Conservation (phyloP, 2,113 vertebrate species). For the Alligator sinensis region DNA sequence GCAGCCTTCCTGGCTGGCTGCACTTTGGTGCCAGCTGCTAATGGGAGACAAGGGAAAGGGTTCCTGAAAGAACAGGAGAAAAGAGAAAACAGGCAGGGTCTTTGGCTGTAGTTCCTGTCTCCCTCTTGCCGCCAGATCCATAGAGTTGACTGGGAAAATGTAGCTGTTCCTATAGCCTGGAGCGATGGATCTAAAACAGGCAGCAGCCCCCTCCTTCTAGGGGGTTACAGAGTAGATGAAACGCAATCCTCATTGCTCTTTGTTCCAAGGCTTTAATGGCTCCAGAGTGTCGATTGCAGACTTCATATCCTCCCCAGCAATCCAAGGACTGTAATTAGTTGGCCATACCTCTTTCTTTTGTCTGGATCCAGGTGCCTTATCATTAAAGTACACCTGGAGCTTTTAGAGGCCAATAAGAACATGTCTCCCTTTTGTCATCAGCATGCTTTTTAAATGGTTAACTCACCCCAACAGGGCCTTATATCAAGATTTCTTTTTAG, state of each 20-base stretch:
- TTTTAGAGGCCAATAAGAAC: not conserved
- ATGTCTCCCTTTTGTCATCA: not conserved
- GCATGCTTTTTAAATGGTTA: not conserved
- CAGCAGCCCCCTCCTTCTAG: not conserved
- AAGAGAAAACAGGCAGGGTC: not conserved
- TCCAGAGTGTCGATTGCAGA: not conserved
- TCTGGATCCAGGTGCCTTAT: not conserved
- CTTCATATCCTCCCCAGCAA: not conserved
- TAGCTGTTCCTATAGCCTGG: not conserved
- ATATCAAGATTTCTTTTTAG: fast-evolving
- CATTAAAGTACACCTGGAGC: not conserved
- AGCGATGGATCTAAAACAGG: not conserved
- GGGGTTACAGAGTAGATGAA: not conserved
- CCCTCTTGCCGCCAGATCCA: not conserved
- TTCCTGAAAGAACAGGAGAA: not conserved
- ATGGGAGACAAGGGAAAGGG: not conserved
- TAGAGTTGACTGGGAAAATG: not conserved
- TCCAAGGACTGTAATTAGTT: not conserved
- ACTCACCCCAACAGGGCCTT: not conserved
- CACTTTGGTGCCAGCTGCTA: slow-evolving; percentile 2
- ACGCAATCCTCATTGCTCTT: not conserved
- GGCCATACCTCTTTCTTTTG: not conserved
- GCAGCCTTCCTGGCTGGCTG: slow-evolving; percentile 6
- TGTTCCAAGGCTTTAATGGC: not conserved
- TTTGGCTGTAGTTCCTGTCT: not conserved